phyloP scores from a whole-genome alignment of 2,113 vertebrate genomes.

The Pleuronectes platessa region DNA sequence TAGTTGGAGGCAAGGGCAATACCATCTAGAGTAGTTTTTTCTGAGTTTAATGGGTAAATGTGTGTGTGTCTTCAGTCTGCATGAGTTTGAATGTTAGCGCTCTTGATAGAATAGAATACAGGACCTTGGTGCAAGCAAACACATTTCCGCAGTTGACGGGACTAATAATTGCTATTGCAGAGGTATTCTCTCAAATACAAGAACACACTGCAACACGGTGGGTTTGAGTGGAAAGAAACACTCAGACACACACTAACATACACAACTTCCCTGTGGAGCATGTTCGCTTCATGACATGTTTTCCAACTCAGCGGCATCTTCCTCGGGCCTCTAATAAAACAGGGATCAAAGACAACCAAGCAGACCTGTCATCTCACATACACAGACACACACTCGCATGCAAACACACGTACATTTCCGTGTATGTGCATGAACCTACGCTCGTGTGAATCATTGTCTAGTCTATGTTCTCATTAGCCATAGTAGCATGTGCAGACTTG shows the following conservation, averaged over 20 bases:
- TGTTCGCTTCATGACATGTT: conserved; percentile 70
- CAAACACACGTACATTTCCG: conserved; percentile 4
- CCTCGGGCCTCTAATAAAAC: conserved; percentile 78
- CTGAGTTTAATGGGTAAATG: neutral
- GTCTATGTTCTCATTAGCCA: conserved; percentile 28
- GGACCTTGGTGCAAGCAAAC: conserved; percentile 47
- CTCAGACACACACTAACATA: conserved; percentile 25
- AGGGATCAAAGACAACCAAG: conserved; percentile 71
- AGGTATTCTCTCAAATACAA: conserved; percentile 3
- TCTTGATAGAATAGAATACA: conserved; percentile 12
- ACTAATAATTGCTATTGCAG: conserved; percentile 21
- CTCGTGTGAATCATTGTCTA: conserved; percentile 38
- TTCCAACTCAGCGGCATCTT: conserved; percentile 75
- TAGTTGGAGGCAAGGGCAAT: too few species aligned
- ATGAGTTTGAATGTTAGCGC: neutral
- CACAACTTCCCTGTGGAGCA: conserved; percentile 62
- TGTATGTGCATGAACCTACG: neutral
- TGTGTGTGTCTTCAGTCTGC: conserved; percentile 17
- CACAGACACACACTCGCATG: conserved; percentile 42
- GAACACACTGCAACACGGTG: conserved; percentile 1
- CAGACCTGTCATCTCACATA: conserved; percentile 67
- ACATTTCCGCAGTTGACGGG: conserved; percentile 12
- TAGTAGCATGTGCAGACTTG: neutral
- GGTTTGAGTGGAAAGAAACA: conserved; percentile 15
- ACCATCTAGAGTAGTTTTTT: too few species aligned